Base-by-base conservation (phyloP, 2,113 vertebrate genomes). In the Clupea harengus region DNA sequence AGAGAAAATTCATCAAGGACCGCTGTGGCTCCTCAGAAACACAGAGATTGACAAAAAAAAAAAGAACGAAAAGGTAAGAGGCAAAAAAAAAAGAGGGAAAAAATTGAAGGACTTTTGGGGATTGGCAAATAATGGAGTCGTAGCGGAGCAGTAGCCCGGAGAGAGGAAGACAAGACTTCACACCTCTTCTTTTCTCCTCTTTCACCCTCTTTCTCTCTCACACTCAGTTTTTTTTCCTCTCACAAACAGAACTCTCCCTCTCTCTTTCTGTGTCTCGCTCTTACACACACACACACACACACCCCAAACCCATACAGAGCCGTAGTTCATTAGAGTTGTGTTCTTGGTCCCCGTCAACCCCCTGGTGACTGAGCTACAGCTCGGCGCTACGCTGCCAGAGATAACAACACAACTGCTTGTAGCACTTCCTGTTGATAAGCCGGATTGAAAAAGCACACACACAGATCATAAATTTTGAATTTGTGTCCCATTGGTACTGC, bases 371-470 rank as follows among this genome's bases (percentile, higher is more conserved):
- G 39, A 1, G 39, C 39, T 2, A 39, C 39, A 39, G 39, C 39
- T 39, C 39, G 39, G 87, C 88, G 85, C 88, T 85, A 86, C 85
- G 85, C 87, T 90, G 89, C 87, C 87, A 90, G 84, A 86, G 87
- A 88, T 88, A 90, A 88, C 87, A 90, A 88, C 89, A 90, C 88
- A 88, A 88, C 86, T 87, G 87, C 87, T 90, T 90, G 89, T 90
- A 88, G 89, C 87, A 85, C 87, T 90, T 90, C 87, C 89, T 87
- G 89, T 88, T 88, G 89, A 87, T 88, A 88, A 87, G 87, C 83
- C 13, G 81, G 84, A 87, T 88, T 88, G 87, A 90, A 88, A 87
- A 85, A 86, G 89, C 84, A 82, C 81, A 88, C 89, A 88, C 87
- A 88, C 84, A 45, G 86, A 90, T 88, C 89, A 90, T 87, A 90